phyloP scores from a whole-genome alignment of 1,140 invertebrate species.

The Drosophila simulans region DNA sequence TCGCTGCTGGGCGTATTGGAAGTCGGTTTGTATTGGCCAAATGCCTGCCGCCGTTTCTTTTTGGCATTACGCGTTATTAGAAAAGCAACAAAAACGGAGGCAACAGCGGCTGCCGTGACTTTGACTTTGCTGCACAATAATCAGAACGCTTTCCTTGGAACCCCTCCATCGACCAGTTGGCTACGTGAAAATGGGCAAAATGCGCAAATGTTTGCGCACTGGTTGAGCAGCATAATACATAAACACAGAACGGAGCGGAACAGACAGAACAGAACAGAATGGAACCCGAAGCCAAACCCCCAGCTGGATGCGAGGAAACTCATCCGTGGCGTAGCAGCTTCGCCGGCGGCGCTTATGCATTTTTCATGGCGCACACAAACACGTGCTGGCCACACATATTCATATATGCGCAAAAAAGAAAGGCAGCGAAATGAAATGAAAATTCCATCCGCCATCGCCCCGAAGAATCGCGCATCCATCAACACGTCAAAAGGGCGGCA shows the following conservation, averaged over 20 bases:
- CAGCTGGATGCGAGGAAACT: constrained; percentile 16
- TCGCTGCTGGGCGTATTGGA: constrained; percentile 68
- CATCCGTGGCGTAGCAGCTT: constrained; percentile 21
- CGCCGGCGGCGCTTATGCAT: constrained; percentile 74
- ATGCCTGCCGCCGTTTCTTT: constrained; percentile 28
- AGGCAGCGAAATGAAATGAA: constrained; percentile 47
- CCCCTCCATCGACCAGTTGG: background rate
- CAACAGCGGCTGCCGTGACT: constrained; percentile 37
- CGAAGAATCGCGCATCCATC: constrained; percentile 61
- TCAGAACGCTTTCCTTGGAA: constrained; percentile 55
- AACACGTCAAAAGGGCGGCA: constrained; percentile 70
- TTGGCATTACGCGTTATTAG: constrained; percentile 74
- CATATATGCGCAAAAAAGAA: constrained; percentile 41
- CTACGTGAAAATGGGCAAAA: constrained; percentile 71
- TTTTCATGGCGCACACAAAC: constrained; percentile 72
- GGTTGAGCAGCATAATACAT: constrained; percentile 51
- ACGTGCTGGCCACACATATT: constrained; percentile 66
- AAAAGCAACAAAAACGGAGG: constrained; percentile 34
- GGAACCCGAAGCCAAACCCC: constrained; percentile 5
- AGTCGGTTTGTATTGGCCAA: constrained; percentile 42
- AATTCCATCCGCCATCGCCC: constrained; percentile 36
- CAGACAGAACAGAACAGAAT: no score
- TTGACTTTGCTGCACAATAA: constrained; percentile 68
- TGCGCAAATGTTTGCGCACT: constrained; percentile 64
- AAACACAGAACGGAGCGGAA: constrained; percentile 7